A percentile compares a stretch with the other conserved stretches of the same genome.
phyloP scores from a whole-genome alignment of 1,140 invertebrate species.

The Popillia japonica region DNA sequence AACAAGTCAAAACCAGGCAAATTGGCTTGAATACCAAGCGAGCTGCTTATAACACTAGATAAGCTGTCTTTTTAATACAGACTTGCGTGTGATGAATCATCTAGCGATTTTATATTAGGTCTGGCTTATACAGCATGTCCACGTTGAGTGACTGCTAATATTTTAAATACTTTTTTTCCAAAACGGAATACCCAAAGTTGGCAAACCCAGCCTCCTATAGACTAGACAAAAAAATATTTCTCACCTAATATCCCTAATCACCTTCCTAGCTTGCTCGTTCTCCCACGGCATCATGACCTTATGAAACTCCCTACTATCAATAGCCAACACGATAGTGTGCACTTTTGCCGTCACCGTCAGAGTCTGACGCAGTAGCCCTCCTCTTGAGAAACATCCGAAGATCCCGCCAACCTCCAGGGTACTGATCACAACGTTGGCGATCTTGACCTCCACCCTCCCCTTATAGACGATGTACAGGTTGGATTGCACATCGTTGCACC shows the following conservation, averaged over 20 bases:
- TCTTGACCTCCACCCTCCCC: conserved; percentile 46
- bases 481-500: conserved; percentile 39
- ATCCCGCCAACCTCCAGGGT: conserved; percentile 19
- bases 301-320: conserved; percentile 38
- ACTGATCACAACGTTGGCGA: conserved; percentile 16
- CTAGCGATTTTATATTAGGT: too few relatives aligned
- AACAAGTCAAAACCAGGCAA: too few relatives aligned
- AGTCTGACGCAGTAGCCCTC: conserved; percentile 14
- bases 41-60: too few relatives aligned
- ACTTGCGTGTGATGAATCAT: too few relatives aligned
- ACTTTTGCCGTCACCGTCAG: conserved; percentile 37
- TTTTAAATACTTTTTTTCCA: too few relatives aligned
- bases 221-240: too few relatives aligned
- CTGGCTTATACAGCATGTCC: too few relatives aligned
- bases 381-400: conserved; percentile 38
- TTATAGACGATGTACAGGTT: conserved; percentile 36
- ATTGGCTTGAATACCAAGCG: too few relatives aligned
- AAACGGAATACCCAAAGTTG: too few relatives aligned
- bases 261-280: background rate
- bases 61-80: too few relatives aligned
- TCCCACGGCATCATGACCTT: background rate
- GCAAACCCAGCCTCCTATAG: too few relatives aligned
- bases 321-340: conserved; percentile 30
- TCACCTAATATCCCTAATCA: conserved; percentile 10
- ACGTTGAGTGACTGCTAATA: too few relatives aligned